Conservation (phyloP, 2,888 invertebrate genomes). For the Acronicta alni region DNA sequence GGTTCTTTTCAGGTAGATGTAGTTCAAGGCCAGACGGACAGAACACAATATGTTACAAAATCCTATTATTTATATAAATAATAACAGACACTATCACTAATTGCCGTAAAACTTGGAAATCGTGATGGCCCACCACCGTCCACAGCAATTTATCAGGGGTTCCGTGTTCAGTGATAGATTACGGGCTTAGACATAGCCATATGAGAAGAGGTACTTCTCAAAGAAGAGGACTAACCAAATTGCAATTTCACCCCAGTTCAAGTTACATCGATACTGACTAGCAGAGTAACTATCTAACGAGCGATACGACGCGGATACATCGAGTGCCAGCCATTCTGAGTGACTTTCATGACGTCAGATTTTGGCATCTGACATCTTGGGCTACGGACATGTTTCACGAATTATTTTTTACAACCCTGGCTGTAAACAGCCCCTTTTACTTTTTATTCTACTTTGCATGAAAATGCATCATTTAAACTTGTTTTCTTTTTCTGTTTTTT, state of each 20-base stretch:
- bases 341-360: slow-evolving; percentile 24
- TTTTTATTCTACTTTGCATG: too few relatives aligned
- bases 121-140: background rate
- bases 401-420: too few relatives aligned
- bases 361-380: background rate
- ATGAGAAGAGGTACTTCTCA: too few relatives aligned
- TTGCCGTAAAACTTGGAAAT: too few relatives aligned
- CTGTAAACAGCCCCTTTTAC: too few relatives aligned
- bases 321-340: slow-evolving; percentile 29
- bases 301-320: slow-evolving; percentile 24
- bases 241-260: slow-evolving; percentile 5
- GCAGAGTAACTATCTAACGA: slow-evolving; percentile 19
- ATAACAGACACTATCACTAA: too few relatives aligned
- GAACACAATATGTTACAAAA: too few relatives aligned
- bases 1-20: too few relatives aligned
- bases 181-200: background rate
- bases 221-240: slow-evolving; percentile 1
- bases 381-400: background rate
- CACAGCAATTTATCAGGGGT: background rate
- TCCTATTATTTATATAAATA: too few relatives aligned
- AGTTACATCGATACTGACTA: slow-evolving; percentile 20
- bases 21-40: too few relatives aligned
- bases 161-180: background rate
- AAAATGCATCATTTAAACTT: too few relatives aligned
- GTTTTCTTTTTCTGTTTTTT: too few relatives aligned